These are phyloP conservation scores for Notolepis coatsorum DNA, from an alignment of 2,797 vertebrate genomes.

Conservation along the genomic window DNA sequence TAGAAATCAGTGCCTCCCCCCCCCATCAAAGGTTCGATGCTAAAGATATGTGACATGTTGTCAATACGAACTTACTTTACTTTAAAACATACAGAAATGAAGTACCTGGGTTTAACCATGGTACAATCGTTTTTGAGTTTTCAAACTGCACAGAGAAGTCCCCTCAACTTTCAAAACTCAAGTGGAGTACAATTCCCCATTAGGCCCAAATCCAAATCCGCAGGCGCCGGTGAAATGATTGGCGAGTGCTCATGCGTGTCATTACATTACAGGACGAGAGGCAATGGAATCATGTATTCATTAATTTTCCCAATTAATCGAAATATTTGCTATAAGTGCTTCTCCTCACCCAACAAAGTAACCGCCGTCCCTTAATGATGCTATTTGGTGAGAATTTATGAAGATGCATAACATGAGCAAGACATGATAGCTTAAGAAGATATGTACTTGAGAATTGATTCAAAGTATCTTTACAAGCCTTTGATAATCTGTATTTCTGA, in stretches of 20 bases:
- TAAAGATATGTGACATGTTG: neutral
- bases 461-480: neutral
- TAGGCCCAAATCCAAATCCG: slow-evolving; percentile 50
- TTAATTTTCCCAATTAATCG: slow-evolving; percentile 48
- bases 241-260: slow-evolving; percentile 61
- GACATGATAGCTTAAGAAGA: too few relatives aligned
- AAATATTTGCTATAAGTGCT: slow-evolving; percentile 16
- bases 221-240: slow-evolving; percentile 48
- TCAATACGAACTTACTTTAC: neutral
- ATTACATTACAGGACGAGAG: slow-evolving; percentile 60
- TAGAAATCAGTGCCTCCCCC: neutral
- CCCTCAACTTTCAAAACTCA: slow-evolving; percentile 47
- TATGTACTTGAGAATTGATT: neutral
- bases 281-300: slow-evolving; percentile 42
- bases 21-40: neutral
- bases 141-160: slow-evolving; percentile 35
- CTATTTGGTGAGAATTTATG: neutral
- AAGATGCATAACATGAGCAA: too few relatives aligned
- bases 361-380: neutral
- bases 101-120: too few relatives aligned
- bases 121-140: too few relatives aligned
- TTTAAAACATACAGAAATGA: neutral
- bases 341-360: slow-evolving; percentile 5
- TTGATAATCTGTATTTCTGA: slow-evolving; percentile 6
- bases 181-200: slow-evolving; percentile 21